Percentiles rank a stretch among this genome's conserved stretches.
These are phyloP conservation scores for Gallinago paraguaiae DNA, from an alignment of 2,113 vertebrate species.

Conservation along the genomic window DNA sequence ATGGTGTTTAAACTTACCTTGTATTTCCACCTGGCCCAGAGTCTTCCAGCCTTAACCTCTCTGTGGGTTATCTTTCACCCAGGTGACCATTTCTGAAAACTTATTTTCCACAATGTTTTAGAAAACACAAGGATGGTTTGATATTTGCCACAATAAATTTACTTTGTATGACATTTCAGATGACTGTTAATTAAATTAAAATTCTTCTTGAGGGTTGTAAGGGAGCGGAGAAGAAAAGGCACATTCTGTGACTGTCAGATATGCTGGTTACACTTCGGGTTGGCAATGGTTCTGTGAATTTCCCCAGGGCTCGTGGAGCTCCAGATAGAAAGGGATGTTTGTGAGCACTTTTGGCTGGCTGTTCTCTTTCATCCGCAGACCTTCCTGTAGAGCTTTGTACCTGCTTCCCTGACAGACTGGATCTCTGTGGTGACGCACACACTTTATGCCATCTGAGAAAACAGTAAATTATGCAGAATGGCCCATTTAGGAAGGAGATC, in stretches of 20 bases:
- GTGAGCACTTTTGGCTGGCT: neutral
- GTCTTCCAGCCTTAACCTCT: neutral
- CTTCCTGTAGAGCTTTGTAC: neutral
- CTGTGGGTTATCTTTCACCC: neutral
- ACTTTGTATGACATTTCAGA: neutral
- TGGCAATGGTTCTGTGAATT: conserved; percentile 2
- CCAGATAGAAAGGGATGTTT: neutral
- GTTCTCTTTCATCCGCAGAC: neutral
- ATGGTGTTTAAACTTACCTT: neutral
- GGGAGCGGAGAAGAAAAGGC: conserved; percentile 9
- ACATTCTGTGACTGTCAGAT: neutral
- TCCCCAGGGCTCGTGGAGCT: neutral
- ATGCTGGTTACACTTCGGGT: neutral
- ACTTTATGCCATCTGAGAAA: neutral
- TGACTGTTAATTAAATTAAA: neutral
- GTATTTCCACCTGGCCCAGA: neutral
- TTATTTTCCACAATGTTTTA: neutral
- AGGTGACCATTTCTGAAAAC: neutral
- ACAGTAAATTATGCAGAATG: neutral
- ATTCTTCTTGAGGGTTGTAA: neutral
- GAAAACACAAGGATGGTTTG: neutral
- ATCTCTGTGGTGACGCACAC: neutral
- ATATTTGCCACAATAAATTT: neutral
- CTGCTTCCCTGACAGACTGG: neutral
- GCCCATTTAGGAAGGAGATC: neutral